phyloP scores from a whole-genome alignment of 2,113 vertebrate species.

The Fulmarus glacialis region DNA sequence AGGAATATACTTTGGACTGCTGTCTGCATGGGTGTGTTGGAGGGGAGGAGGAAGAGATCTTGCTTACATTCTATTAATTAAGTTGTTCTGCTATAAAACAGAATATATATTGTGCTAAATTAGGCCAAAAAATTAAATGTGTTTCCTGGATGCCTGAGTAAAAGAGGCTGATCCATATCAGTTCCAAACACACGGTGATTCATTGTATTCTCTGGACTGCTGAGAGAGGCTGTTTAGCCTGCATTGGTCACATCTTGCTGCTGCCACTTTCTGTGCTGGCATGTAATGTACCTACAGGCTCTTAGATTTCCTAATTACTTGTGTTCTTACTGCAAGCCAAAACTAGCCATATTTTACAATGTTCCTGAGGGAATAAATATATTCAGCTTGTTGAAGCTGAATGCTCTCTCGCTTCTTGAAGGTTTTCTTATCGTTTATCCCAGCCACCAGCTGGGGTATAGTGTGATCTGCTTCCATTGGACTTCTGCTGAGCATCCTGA shows the following conservation, averaged over 20 bases:
- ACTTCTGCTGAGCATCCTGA: not conserved
- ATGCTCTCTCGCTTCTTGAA: not conserved
- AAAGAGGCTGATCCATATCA: not conserved
- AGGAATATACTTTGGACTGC: not conserved
- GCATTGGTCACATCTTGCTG: not conserved
- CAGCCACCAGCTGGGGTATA: not conserved
- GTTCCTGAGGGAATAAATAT: not conserved
- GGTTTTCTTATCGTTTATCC: not conserved
- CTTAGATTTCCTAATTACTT: slow-evolving; percentile 20
- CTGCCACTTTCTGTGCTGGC: slow-evolving; percentile 20
- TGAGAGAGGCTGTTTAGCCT: not conserved
- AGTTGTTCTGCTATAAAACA: not conserved
- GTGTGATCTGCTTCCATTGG: not conserved
- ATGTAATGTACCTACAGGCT: not conserved
- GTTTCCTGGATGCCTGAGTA: not conserved
- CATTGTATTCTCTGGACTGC: not conserved
- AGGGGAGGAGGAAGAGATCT: not conserved
- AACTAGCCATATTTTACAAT: not conserved
- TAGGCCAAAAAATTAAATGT: not conserved
- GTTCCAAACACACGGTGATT: not conserved
- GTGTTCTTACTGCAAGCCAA: slow-evolving; percentile 11
- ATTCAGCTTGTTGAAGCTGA: not conserved
- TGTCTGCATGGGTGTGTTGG: not conserved
- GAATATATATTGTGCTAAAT: slow-evolving; percentile 13
- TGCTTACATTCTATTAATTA: not conserved